phyloP scores from a whole-genome alignment of 2,888 invertebrate species.

The Geophilus truncorum region DNA sequence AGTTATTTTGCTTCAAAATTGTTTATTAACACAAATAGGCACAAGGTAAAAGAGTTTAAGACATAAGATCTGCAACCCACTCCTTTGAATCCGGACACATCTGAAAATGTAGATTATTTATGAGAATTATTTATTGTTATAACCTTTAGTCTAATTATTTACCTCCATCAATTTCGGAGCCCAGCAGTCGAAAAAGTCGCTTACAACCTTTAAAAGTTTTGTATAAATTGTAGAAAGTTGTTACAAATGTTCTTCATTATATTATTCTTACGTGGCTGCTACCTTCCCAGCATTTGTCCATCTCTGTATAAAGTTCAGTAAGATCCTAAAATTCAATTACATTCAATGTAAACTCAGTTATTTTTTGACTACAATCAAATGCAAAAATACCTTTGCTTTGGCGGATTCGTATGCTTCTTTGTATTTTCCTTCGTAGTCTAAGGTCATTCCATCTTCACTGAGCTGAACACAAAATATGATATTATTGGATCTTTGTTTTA shows the following conservation, averaged over 20 bases:
- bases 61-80: neutral
- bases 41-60: neutral
- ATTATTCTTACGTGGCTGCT: neutral
- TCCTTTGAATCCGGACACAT: neutral
- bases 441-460: neutral
- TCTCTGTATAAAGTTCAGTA: neutral
- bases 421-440: neutral
- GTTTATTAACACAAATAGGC: neutral
- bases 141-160: neutral
- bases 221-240: no score
- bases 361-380: neutral
- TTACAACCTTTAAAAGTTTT: neutral
- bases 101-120: neutral
- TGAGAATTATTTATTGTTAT: neutral
- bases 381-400: neutral
- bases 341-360: neutral
- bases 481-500: neutral
- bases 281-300: neutral
- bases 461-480: no score
- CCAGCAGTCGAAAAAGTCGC: neutral
- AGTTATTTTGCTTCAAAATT: no score
- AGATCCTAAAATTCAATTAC: neutral
- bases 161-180: neutral
- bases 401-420: neutral
- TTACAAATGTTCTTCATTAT: no score